Evolutionary conservation across 2,797 vertebrate genomes (phyloP), one percentile per base, ranked within the genome.

Genomic region (Chelidonichthys spinosus): DNA sequence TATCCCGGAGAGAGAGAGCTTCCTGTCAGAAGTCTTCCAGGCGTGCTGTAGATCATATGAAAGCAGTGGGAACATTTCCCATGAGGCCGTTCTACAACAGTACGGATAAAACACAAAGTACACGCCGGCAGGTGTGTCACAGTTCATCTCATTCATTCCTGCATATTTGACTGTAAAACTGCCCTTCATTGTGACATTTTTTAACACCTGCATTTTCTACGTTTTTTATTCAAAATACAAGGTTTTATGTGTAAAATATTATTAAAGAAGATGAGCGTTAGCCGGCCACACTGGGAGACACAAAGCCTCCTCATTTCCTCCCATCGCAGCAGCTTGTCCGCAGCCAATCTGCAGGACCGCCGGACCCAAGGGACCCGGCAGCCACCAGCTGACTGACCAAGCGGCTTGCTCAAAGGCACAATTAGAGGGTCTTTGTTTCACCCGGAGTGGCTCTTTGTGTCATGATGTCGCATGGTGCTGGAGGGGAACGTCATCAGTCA

Each of bases 321-420:
- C 82, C 67, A 35, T 85, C 83, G 85, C 90, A 91, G 85, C 78
- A 40, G 44, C 64, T 70, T 35, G 85, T 61, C 50, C 63, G 0
- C 58, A 71, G 80, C 83, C 85, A 90, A 85, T 86, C 85, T 89
- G 77, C 35, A 42, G 75, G 82, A 86, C 69, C 50, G 87, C 56
- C 52, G 79, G 87, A 85, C 92, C 76, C 89, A 64, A 82, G 89
- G 94, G 93, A 95, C 92, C 82, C 74, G 2, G 2, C 65, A 55
- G 90, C 93, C 90, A 92, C 93, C 92, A 93, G 94, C 91, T 90
- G 93, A 92, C 92, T 76, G 92, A 90, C 92, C 92, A 91, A 92
- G 85, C 88, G 83, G 81, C 60, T 60, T 5, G 72, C 90, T 90
- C 89, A 92, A 92, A 91, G 89, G 90, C 92, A 94, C 94, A 95